Evolutionary conservation across 2,888 invertebrate species (phyloP), one percentile per base, ranked within the genome.

Genomic region (Ernsta delagoae): DNA sequence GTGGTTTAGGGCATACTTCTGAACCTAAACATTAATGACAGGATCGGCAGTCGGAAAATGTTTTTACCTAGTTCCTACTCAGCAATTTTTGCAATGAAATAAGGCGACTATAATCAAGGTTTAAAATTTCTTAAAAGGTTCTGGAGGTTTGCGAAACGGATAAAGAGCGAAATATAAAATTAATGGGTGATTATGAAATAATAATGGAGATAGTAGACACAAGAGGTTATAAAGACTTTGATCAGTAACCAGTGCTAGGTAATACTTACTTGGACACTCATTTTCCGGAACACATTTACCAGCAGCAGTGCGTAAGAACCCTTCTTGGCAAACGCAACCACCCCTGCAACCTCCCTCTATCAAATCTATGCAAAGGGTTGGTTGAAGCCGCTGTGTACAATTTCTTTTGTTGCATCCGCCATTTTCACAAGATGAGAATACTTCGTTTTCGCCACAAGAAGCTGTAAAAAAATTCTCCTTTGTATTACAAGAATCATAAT

Each of bases 321-420:
- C 56, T 34, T 56, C 0, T 6, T 56, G 56, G 34, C 56, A 56
- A 56, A 56, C 56, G 11, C 56, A 56, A 2, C 56, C 34, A 3
- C 11, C n/a, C 34, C 9, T 34, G 56, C 56, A 56, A 2, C 11
- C 56, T 56, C 34, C 56, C n/a, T 56, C 56, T 56, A 34, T n/a
- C n/a, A 56, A 56, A 34, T 56, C 56, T 56, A 56, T 56, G 56
- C 56, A 56, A n/a, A 56, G 56, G n/a, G 5, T 11, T 34, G 34
- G 56, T 34, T 56, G 34, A 6, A 56, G 56, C 3, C 31, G 56
- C n/a, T 56, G 56, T 31, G 56, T 56, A 56, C 56, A 56, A 16
- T 34, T 56, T 11, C 56, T 56, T 56, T 56, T 56, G 8, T 3
- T 34, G 34, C 56, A 56, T 31, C 56, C 34, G 34, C 56, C 56